Conservation (phyloP, 2,113 vertebrate species). For the Oryctolagus cuniculus region DNA sequence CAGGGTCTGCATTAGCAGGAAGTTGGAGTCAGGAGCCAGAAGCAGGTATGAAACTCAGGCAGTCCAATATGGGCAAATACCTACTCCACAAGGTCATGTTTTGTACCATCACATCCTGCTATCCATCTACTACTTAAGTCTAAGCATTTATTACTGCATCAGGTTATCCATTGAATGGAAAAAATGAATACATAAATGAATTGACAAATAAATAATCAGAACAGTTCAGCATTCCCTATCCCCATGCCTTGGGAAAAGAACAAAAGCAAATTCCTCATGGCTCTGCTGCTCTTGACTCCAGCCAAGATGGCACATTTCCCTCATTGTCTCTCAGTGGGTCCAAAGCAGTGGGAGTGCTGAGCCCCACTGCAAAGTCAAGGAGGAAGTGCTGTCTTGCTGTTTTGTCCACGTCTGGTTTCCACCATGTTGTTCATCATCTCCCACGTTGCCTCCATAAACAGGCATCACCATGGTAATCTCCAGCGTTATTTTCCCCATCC, state of each 20-base stretch:
- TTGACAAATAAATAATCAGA: background rate
- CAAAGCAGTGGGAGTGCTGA: background rate
- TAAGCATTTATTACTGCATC: background rate
- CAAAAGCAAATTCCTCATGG: background rate
- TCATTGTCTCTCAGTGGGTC: background rate
- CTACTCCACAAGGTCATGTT: background rate
- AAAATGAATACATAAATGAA: background rate
- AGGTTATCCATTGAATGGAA: background rate
- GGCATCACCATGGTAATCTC: slow-evolving; percentile 52
- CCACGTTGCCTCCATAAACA: slow-evolving; percentile 32
- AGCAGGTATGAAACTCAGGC: too few species aligned
- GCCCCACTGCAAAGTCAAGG: background rate
- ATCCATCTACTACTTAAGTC: background rate
- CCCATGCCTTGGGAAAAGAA: background rate
- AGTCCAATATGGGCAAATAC: too few species aligned
- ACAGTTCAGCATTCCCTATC: background rate
- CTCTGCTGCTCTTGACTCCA: background rate
- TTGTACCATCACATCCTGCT: background rate
- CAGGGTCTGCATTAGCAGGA: too few species aligned
- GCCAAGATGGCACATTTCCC: background rate
- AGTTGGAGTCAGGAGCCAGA: too few species aligned
- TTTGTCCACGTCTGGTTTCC: background rate
- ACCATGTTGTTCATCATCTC: background rate
- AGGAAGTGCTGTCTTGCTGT: background rate
- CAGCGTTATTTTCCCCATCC: background rate